Evolutionary conservation across 1,140 invertebrate genomes (phyloP).

Genomic region (Lordiphosa stackelbergi): DNA sequence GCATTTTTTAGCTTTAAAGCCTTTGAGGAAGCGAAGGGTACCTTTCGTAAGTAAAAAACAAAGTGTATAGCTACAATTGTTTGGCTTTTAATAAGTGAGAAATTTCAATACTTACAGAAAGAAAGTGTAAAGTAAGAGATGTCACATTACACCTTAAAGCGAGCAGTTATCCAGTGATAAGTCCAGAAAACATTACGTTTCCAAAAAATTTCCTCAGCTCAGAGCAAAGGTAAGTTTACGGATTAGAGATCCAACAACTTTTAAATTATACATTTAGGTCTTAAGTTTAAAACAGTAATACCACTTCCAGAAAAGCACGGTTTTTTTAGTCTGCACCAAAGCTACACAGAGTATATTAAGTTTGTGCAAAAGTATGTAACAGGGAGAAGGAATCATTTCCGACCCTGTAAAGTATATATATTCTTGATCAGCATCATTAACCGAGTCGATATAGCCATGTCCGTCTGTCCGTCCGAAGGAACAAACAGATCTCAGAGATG

Average conservation of each 20-base stretch:
- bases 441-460: too few relatives aligned
- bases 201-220: slow-evolving; percentile 81
- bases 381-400: too few relatives aligned
- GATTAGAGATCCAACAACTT: neutral
- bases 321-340: too few relatives aligned
- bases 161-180: slow-evolving; percentile 87
- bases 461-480: too few relatives aligned
- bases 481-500: too few relatives aligned
- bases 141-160: slow-evolving; percentile 84
- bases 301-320: too few relatives aligned
- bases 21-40: slow-evolving; percentile 69
- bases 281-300: too few relatives aligned
- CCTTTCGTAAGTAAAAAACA: slow-evolving; percentile 67
- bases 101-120: slow-evolving; percentile 67
- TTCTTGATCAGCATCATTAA: too few relatives aligned
- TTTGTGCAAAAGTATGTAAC: too few relatives aligned
- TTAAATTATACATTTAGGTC: too few relatives aligned
- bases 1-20: slow-evolving; percentile 75
- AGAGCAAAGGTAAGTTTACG: slow-evolving; percentile 66
- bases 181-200: slow-evolving; percentile 85
- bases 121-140: slow-evolving; percentile 79
- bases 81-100: neutral
- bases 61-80: neutral
- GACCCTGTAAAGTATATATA: too few relatives aligned
- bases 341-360: too few relatives aligned